These are phyloP conservation scores for Cydia strobilella DNA, from an alignment of 1,140 invertebrate species.

Conservation along the genomic window DNA sequence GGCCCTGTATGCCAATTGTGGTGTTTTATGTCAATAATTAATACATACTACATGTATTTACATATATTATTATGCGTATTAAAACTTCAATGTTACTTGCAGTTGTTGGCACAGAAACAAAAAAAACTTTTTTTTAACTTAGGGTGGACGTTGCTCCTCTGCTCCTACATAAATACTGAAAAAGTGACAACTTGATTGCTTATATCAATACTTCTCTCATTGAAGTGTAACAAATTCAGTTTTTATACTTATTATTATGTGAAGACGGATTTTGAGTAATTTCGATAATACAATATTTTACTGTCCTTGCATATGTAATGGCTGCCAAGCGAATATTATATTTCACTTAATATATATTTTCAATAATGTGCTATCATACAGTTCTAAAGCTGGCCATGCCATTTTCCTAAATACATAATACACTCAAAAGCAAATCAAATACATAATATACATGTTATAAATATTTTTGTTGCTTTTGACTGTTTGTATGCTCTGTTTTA, in stretches of 20 bases:
- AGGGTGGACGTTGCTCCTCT: no score
- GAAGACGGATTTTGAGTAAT: no score
- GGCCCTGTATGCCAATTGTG: conserved; percentile 2
- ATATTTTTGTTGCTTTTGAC: neutral
- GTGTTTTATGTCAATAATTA: neutral
- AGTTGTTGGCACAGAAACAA: no score
- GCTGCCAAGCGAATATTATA: neutral
- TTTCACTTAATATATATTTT: neutral
- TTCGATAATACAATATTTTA: no score
- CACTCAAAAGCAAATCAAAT: neutral
- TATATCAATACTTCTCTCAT: no score
- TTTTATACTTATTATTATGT: no score
- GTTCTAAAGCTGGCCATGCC: neutral
- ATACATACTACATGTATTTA: neutral
- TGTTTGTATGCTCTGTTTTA: neutral
- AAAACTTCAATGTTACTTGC: no score
- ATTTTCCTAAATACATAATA: neutral
- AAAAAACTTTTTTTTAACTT: no score
- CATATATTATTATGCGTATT: neutral
- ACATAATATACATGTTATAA: neutral
- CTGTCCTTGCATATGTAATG: neutral
- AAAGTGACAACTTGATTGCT: no score
- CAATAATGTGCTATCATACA: neutral
- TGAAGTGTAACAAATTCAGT: no score
- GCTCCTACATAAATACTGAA: no score